Evolutionary conservation across 1,140 invertebrate genomes (phyloP).

Genomic region (Eriocheir sinensis): DNA sequence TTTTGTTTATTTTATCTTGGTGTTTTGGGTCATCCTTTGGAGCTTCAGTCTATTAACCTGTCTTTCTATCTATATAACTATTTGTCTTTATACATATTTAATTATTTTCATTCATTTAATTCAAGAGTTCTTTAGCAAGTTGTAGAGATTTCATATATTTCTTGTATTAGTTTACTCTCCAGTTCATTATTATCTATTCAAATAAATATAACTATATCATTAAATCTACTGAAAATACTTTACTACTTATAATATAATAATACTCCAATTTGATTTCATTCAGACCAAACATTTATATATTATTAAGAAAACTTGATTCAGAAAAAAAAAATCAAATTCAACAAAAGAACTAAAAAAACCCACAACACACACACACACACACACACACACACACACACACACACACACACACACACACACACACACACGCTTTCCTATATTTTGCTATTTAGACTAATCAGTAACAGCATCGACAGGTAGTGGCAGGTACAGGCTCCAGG

Average conservation of each 20-base stretch:
- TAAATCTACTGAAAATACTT: too few species aligned
- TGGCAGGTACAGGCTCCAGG: too few species aligned
- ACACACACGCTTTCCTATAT: slow-evolving; percentile 19
- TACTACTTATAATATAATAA: too few species aligned
- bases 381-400: slow-evolving; percentile 40
- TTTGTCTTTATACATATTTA: not conserved
- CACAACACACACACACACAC: not conserved
- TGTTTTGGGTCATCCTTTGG: too few species aligned
- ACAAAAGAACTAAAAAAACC: not conserved
- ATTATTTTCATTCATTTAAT: not conserved
- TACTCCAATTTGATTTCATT: too few species aligned
- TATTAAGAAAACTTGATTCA: too few species aligned
- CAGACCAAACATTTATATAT: too few species aligned
- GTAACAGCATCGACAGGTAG: not conserved
- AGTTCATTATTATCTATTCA: too few species aligned
- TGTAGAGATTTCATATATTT: too few species aligned
- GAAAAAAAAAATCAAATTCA: not conserved
- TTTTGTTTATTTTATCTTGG: not conserved
- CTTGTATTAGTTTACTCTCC: too few species aligned
- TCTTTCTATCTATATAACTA: not conserved
- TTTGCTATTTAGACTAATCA: not conserved
- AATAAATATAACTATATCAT: too few species aligned
- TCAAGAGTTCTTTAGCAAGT: too few species aligned
- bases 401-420: slow-evolving; percentile 46
- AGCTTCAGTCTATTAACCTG: not conserved